Evolutionary conservation across 1,140 invertebrate genomes (phyloP).

Genomic region (Caenorhabditis remanei): DNA sequence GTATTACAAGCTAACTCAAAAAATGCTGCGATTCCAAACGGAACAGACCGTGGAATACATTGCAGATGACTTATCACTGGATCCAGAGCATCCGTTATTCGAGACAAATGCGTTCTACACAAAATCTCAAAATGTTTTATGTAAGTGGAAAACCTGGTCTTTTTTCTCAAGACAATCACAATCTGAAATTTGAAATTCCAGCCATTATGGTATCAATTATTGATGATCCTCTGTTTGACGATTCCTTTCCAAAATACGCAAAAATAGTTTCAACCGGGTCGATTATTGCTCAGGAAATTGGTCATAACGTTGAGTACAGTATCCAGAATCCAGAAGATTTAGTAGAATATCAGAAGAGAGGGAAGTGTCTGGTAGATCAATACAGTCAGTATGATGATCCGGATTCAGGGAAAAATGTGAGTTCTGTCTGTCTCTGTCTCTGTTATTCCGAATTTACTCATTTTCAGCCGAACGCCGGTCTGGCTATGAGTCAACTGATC

Average conservation of each 20-base stretch:
- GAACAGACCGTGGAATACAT: not conserved
- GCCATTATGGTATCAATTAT: not conserved
- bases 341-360: not conserved
- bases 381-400: not conserved
- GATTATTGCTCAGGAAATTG: not conserved
- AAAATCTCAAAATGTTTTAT: not conserved
- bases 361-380: not conserved
- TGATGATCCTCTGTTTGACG: not conserved
- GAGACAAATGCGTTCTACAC: not conserved
- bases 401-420: not conserved
- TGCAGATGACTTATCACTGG: not conserved
- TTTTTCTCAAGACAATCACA: not conserved
- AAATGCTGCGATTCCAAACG: not conserved
- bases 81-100: not conserved
- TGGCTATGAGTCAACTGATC: no score
- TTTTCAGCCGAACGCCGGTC: no score
- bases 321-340: not conserved
- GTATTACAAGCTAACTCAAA: not conserved
- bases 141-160: not conserved
- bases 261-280: not conserved
- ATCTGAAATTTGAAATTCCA: not conserved
- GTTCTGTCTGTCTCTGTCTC: no score
- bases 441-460: no score
- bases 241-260: not conserved
- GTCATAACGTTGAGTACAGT: not conserved